Percentiles rank a stretch among this genome's conserved stretches.
These are phyloP conservation scores for Tetragnatha montana DNA, from an alignment of 2,888 invertebrate species.

Conservation along the genomic window DNA sequence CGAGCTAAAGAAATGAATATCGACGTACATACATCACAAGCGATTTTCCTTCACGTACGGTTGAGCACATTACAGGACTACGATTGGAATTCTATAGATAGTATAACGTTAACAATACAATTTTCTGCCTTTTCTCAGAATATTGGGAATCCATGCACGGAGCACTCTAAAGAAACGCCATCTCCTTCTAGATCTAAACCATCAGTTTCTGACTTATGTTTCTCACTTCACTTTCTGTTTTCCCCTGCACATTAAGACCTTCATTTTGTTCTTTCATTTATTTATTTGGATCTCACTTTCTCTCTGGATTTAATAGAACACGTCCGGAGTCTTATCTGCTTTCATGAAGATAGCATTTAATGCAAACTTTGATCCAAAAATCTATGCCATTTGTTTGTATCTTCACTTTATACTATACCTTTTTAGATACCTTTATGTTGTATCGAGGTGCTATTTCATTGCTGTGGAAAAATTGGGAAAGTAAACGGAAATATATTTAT, in stretches of 20 bases:
- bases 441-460: no score
- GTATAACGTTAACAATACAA: conserved; percentile 49
- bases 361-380: not conserved
- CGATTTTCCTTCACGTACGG: conserved; percentile 24
- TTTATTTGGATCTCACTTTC: conserved; percentile 18
- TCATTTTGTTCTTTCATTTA: conserved; percentile 15
- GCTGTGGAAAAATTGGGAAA: no score
- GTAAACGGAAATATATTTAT: no score
- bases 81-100: conserved; percentile 52
- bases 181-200: conserved; percentile 42
- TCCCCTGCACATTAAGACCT: conserved; percentile 29
- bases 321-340: conserved; percentile 12
- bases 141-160: conserved; percentile 56
- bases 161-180: conserved; percentile 44
- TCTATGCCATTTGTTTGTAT: not conserved
- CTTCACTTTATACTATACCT: no score
- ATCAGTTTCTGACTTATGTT: conserved; percentile 52
- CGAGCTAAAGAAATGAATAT: conserved; percentile 35
- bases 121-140: conserved; percentile 22
- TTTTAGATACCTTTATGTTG: no score
- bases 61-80: conserved; percentile 24
- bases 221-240: conserved; percentile 39
- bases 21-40: conserved; percentile 31
- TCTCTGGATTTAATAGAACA: conserved; percentile 26
- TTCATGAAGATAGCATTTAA: conserved; percentile 27